phyloP scores from a whole-genome alignment of 1,140 invertebrate genomes.

The Atta colombica region DNA sequence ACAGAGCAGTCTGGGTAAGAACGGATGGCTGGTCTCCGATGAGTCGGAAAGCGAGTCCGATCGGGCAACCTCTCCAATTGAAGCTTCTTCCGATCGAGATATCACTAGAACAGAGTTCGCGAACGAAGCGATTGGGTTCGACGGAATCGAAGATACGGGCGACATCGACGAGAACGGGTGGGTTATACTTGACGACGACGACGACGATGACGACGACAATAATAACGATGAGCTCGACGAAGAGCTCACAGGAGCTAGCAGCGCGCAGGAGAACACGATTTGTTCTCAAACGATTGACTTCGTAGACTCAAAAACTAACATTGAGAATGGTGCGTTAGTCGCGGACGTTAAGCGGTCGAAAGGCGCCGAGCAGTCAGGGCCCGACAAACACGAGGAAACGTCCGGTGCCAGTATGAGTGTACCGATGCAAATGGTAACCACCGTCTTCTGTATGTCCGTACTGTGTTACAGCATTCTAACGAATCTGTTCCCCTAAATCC shows the following conservation, averaged over 20 bases:
- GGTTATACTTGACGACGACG: constrained; percentile 67
- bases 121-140: constrained; percentile 43
- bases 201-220: constrained; percentile 2
- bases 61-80: constrained; percentile 54
- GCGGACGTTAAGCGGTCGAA: constrained; percentile 78
- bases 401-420: constrained; percentile 80
- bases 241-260: constrained; percentile 75
- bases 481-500: constrained; percentile 84
- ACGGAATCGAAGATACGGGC: constrained; percentile 62
- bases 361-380: constrained; percentile 72
- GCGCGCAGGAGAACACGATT: constrained; percentile 81
- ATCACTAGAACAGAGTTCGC: not conserved
- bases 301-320: constrained; percentile 66
- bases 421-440: constrained; percentile 86
- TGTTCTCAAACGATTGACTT: constrained; percentile 75
- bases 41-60: constrained; percentile 80
- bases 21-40: constrained; percentile 81
- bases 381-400: constrained; percentile 76
- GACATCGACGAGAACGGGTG: constrained; percentile 76
- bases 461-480: constrained; percentile 86
- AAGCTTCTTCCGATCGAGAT: not conserved
- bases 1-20: constrained; percentile 77
- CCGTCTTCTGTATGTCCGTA: constrained; percentile 86
- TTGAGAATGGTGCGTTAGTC: constrained; percentile 78
- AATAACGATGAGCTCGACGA: constrained; percentile 2